Evolutionary conservation across 1,140 invertebrate species (phyloP).

Genomic region (Streblospio benedicti): DNA sequence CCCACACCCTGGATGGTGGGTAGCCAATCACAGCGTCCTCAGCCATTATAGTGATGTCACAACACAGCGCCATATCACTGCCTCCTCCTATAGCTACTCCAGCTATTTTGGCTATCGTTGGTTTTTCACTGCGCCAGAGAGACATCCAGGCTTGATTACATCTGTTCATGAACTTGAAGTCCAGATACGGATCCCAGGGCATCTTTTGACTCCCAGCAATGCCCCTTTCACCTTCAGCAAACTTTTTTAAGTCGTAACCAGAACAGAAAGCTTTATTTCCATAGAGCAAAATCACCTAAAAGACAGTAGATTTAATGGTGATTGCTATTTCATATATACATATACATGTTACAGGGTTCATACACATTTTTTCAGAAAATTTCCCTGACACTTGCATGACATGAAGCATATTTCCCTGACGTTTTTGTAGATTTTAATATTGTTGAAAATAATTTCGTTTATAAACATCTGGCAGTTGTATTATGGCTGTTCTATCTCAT

Average conservation of each 20-base stretch:
- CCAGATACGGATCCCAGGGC: constrained; percentile 26
- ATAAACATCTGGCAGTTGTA: too few species aligned
- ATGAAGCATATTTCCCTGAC: too few species aligned
- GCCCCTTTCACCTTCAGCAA: constrained; percentile 20
- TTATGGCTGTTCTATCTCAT: too few species aligned
- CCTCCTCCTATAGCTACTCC: constrained; percentile 28
- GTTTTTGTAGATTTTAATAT: too few species aligned
- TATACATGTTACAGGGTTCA: too few species aligned
- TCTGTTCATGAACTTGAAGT: constrained; percentile 22
- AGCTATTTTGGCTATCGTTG: constrained; percentile 24
- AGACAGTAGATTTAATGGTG: not conserved
- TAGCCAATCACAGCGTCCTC: constrained; percentile 26
- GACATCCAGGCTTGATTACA: constrained; percentile 24
- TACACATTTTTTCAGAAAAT: too few species aligned
- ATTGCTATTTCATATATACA: too few species aligned
- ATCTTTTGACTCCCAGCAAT: constrained; percentile 20
- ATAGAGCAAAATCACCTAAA: constrained; percentile 23
- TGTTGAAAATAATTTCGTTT: too few species aligned
- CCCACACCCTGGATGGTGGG: constrained; percentile 27
- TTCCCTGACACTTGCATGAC: too few species aligned
- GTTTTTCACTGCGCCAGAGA: constrained; percentile 27
- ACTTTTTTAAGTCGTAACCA: constrained; percentile 28
- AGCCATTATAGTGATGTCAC: constrained; percentile 25
- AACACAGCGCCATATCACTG: constrained; percentile 27
- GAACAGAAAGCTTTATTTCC: constrained; percentile 26